phyloP scores from a whole-genome alignment of 2,113 vertebrate species.

The Muscicapa adusta region DNA sequence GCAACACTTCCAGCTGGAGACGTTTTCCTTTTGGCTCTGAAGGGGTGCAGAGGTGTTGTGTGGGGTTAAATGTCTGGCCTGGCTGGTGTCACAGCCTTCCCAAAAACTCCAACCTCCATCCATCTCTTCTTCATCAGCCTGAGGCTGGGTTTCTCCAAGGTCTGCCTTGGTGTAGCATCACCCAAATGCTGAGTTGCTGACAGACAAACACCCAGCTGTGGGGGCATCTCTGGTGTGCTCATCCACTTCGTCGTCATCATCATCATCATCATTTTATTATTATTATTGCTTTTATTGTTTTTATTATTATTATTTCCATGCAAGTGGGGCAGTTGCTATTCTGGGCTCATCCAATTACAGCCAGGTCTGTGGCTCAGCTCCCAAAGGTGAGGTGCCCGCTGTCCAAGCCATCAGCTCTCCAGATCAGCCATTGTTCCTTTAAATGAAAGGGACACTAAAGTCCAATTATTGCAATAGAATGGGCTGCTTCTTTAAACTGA shows the following conservation, averaged over 20 bases:
- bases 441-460: slow-evolving; percentile 66
- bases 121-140: background rate
- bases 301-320: background rate
- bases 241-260: background rate
- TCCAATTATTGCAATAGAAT: slow-evolving; percentile 62
- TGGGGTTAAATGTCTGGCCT: background rate
- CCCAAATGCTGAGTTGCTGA: background rate
- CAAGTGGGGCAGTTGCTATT: background rate
- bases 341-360: slow-evolving; percentile 17
- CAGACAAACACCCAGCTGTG: background rate
- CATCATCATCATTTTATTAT: too few species aligned
- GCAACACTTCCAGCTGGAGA: background rate
- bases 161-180: background rate
- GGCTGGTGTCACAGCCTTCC: fast-evolving
- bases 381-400: slow-evolving; percentile 14
- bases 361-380: background rate
- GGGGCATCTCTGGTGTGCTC: background rate
- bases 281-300: background rate
- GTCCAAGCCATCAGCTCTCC: slow-evolving; percentile 21
- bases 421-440: slow-evolving; percentile 49
- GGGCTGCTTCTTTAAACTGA: slow-evolving; percentile 59
- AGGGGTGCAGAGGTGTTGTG: background rate
- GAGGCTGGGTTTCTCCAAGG: background rate
- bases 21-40: background rate
- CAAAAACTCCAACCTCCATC: background rate